Evolutionary conservation across 2,797 vertebrate species (phyloP), one percentile per base, ranked within the genome.

Genomic region (Hybognathus amarus): DNA sequence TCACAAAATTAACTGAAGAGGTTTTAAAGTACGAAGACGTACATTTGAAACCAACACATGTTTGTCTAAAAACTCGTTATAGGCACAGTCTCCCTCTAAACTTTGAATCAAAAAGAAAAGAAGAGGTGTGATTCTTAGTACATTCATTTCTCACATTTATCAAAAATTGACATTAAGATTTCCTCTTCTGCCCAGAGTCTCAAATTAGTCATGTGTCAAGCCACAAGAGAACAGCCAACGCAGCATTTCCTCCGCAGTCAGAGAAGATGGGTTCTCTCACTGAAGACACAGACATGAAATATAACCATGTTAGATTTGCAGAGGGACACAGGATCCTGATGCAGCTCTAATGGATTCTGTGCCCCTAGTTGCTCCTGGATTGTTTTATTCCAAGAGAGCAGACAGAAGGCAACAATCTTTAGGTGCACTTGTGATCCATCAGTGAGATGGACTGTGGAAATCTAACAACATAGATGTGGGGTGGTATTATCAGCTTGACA

Each of bases 381-480:
- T 86, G 85, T 66, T 56, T 80, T 83, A 75, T 50, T 80, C 64
- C 54, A 79, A 75, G 70, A 36, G 64, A 42, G 81, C 24, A 76
- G 42, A 83, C 70, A 64, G 56, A 52, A 61, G 66, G 71, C 64
- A 59, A 64, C n/a, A 27, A 79, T 69, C 77, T 69, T 40, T 45
- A 68, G 77, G 54, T 63, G 66, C 76, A 69, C 71, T 69, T 83
- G 81, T 17, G 85, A 86, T 86, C 85, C 82, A 86, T 86, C 85
- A 86, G 81, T 50, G 77, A 86, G 70, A 69, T 83, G 67, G 77
- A 69, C 42, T 52, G 64, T 86, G 77, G 67, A 79, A 83, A 80
- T 70, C 63, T 61, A 76, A 80, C 85, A 83, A 63, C 82, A 83
- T 70, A 80, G 81, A 83, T 80, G 81, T 63, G 52, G 64, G 45